Evolutionary conservation across 2,113 vertebrate species (phyloP).

Genomic region (Ellobius talpinus): DNA sequence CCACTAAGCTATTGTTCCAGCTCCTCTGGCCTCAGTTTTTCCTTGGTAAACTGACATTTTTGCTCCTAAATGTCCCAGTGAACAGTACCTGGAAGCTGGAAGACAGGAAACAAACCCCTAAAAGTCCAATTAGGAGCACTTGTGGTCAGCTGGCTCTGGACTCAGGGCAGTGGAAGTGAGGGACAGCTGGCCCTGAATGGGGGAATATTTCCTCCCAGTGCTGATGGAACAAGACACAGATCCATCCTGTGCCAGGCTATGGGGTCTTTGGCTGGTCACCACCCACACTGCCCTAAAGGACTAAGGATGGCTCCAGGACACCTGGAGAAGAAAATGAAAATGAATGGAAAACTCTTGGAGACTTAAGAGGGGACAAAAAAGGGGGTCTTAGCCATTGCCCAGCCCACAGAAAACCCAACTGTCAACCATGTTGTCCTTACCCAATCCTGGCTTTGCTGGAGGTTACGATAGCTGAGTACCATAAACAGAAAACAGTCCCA

Average conservation of each 20-base stretch:
- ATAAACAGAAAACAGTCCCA: slow-evolving; percentile 16
- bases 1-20: neutral
- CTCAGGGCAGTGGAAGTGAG: neutral
- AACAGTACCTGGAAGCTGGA: neutral
- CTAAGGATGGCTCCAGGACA: neutral
- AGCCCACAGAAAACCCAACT: neutral
- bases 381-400: neutral
- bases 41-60: slow-evolving; percentile 40
- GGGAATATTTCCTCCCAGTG: neutral
- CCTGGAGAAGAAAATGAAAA: neutral
- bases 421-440: neutral
- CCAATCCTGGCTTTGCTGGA: neutral
- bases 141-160: neutral
- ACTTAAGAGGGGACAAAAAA: neutral
- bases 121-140: neutral
- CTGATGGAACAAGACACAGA: neutral
- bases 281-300: neutral
- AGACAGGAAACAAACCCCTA: slow-evolving; percentile 37
- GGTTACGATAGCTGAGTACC: neutral
- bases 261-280: neutral
- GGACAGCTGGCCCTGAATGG: neutral
- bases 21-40: slow-evolving; percentile 1
- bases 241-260: neutral
- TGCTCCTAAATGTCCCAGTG: slow-evolving; percentile 10
- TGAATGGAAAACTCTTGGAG: neutral